Evolutionary conservation across 2,113 vertebrate genomes (phyloP), one percentile per base, ranked within the genome.

Genomic region (Eretmochelys imbricata): DNA sequence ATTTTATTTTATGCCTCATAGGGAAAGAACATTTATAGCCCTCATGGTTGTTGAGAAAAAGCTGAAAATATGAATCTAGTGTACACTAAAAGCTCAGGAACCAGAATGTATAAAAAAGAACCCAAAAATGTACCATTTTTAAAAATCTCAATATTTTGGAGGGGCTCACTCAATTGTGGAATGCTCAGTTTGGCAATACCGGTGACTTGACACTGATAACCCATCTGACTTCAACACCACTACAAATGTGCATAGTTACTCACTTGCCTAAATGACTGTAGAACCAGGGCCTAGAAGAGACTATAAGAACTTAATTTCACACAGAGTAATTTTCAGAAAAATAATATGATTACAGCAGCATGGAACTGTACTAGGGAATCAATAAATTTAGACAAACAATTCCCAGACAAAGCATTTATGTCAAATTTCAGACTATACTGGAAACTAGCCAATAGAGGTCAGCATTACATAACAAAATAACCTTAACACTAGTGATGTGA

Each of bases 371-470:
- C 13, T 48, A 79, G 13, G 19, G 5, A 93, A 91, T 3, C 5
- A 85, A 79, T 1, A 42, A 81, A 72, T 72, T 72, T n/a, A 72
- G 65, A 72, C 65, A 72, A 19, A 29, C 11, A n/a, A 83, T 55
- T 87, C 89, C 80, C 82, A 87, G 6, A 24, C 87, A 79, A 5
- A 92, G 89, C 24, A 89, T 86, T 91, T 95, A 65, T 75, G 83
- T 90, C 83, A 96, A 76, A 90, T 57, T 76, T 83, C 81, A 96
- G 88, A 84, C 88, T 88, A 51, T 4, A 81, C 84, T 87, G 94
- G 84, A 96, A 97, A 94, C 88, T 94, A 97, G 90, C 95, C 96
- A 97, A 97, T 0, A 97, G 96, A 96, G 96, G 96, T 97, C 96
- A 97, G 97, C 95, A 97, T 85, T 46, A 94, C 87, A 9, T 89